Base-by-base conservation (phyloP, 2,113 vertebrate genomes). In the Verasper variegatus region DNA sequence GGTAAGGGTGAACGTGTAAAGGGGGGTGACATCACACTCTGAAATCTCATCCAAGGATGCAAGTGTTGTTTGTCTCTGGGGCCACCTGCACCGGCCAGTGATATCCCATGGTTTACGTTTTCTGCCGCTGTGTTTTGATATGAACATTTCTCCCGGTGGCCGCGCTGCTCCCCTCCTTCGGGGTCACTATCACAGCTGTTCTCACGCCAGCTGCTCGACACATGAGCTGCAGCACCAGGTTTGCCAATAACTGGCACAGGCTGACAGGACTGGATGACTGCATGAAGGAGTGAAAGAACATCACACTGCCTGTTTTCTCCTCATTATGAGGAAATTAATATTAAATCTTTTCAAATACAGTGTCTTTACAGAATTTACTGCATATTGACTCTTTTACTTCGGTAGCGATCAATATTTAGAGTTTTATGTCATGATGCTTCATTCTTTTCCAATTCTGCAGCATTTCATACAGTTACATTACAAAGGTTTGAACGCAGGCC, bases 161-260 rank as follows among this genome's bases (percentile, higher is more conserved):
- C 42, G 0, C 7, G 80, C 35, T 78, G 83, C 79, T 84, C 83
- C 71, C 15, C 78, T 77, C 76, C 54, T 82, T 61, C 54, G 62
- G 83, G 88, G 78, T 89, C 83, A 81, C 78, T 71, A 62, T 84
- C 71, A 68, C 88, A 89, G 88, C 85, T 90, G 89, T 83, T 91
- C 86, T 71, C 82, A 81, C 31, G 31, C 76, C 89, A 91, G 89
- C 81, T 88, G 86, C 61, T 80, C 64, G 4, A 35, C 55, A 23
- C 70, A 77, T 78, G 65, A 59, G 67, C 71, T 65, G 68, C 59
- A 54, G 84, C 69, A 64, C 65, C 58, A 7, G 49, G 27, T 55
- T 42, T 13, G 7, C 51, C 67, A 47, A 21, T 17, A 47, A 80
- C 74, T 70, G 78, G 67, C 80, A 23, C 60, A 23, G 64, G 62